Conservation (phyloP, 2,888 invertebrate species). For the Tipula vernalis region DNA sequence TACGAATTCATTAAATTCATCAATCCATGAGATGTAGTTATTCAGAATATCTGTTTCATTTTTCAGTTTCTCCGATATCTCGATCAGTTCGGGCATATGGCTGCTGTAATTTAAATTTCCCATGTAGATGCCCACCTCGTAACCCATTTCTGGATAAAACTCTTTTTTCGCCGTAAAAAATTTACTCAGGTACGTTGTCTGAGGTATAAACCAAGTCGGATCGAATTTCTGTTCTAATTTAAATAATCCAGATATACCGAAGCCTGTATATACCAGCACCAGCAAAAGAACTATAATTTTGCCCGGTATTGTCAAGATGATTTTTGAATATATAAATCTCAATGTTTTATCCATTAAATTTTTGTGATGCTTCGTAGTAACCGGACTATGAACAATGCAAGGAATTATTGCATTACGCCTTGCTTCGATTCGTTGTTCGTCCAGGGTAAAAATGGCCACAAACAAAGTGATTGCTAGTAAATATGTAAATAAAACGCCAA, state of each 20-base stretch:
- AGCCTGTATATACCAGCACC: conserved; percentile 44
- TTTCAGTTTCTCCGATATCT: conserved; percentile 40
- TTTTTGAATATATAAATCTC: conserved; percentile 45
- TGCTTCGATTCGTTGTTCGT: conserved; percentile 47
- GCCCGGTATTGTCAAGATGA: conserved; percentile 51
- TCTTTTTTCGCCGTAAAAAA: conserved; percentile 43
- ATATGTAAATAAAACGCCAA: conserved; percentile 63
- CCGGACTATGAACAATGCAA: conserved; percentile 49
- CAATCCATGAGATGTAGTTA: conserved; percentile 49
- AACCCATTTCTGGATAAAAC: conserved; percentile 53
- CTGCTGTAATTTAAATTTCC: conserved; percentile 51
- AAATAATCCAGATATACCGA: conserved; percentile 48
- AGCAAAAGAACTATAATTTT: conserved; percentile 49
- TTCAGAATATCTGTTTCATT: conserved; percentile 41
- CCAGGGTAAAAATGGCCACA: conserved; percentile 61
- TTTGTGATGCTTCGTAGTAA: conserved; percentile 39
- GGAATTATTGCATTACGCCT: conserved; percentile 53
- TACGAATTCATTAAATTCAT: conserved; percentile 50
- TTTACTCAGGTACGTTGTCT: conserved; percentile 50
- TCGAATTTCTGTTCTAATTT: conserved; percentile 66
- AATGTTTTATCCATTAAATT: conserved; percentile 46
- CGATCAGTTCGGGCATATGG: conserved; percentile 45
- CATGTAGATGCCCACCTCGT: conserved; percentile 50
- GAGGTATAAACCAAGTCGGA: conserved; percentile 66
- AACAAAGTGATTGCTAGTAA: conserved; percentile 70